Conservation (phyloP, 2,113 vertebrate species). For the Phylloscopus trochiloides region DNA sequence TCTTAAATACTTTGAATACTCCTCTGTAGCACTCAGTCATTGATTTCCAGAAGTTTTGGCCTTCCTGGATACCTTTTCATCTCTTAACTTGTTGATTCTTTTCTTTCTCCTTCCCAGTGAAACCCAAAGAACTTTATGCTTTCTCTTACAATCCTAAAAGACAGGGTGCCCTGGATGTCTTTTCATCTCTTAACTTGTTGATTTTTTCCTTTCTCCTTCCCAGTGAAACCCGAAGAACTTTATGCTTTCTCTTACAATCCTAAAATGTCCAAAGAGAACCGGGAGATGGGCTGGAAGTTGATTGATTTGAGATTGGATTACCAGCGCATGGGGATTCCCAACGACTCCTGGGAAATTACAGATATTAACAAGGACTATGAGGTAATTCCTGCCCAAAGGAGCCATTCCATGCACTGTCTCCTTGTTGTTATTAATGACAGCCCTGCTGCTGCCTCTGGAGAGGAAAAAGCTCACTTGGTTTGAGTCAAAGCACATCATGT, state of each 20-base stretch:
- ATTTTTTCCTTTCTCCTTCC: neutral
- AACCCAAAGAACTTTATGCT: constrained; percentile 80
- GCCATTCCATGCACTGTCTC: neutral
- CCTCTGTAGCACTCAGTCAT: neutral
- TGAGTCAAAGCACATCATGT: neutral
- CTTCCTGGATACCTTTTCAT: neutral
- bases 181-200: neutral
- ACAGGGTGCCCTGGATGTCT: no score
- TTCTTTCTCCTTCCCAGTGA: constrained; percentile 53
- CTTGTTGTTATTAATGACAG: neutral
- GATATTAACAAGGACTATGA: constrained; percentile 78
- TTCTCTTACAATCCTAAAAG: constrained; percentile 81
- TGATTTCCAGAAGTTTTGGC: neutral
- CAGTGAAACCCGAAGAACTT: constrained; percentile 78
- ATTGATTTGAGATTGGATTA: constrained; percentile 77
- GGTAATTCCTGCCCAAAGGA: constrained; percentile 64
- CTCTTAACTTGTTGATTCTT: neutral
- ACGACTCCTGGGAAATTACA: constrained; percentile 75
- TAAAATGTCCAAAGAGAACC: constrained; percentile 72
- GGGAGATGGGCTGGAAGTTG: constrained; percentile 75
- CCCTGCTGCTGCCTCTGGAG: neutral
- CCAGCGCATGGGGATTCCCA: constrained; percentile 79
- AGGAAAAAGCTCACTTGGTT: neutral
- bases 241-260: constrained; percentile 84
- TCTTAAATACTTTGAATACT: neutral